Percentiles rank a stretch among this genome's conserved stretches.
Evolutionary conservation across 2,888 invertebrate genomes (phyloP).

Genomic region (Aspidiotus rigidus): DNA sequence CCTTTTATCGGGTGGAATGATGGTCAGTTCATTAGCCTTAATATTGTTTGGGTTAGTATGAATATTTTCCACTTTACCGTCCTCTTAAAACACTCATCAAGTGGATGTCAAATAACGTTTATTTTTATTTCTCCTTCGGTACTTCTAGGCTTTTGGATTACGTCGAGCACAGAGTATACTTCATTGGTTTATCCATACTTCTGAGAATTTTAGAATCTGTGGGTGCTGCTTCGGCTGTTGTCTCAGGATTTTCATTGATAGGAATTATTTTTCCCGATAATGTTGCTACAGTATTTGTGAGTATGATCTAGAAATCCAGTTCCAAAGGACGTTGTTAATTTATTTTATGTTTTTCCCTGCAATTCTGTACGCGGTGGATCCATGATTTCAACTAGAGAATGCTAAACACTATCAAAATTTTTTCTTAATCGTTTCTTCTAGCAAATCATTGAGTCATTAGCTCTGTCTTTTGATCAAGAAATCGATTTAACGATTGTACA

Average conservation of each 20-base stretch:
- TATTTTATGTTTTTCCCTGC: too few species aligned
- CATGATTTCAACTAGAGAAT: too few species aligned
- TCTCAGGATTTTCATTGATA: slow-evolving; percentile 46
- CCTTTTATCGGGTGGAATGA: too few species aligned
- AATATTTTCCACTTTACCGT: too few species aligned
- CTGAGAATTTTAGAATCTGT: slow-evolving; percentile 46
- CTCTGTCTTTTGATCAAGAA: too few species aligned
- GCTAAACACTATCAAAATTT: too few species aligned
- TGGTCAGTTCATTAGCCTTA: too few species aligned
- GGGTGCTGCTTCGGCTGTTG: slow-evolving; percentile 43
- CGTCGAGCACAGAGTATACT: slow-evolving; percentile 40
- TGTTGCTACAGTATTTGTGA: slow-evolving; percentile 48
- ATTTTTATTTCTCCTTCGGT: slow-evolving; percentile 12
- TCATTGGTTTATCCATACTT: slow-evolving; percentile 45
- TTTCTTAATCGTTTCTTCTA: too few species aligned
- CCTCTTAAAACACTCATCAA: neutral
- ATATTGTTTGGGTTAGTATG: neutral
- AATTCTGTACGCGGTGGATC: too few species aligned
- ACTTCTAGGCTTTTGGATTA: slow-evolving; percentile 40
- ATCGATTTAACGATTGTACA: too few species aligned
- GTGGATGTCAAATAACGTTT: neutral
- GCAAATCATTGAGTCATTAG: too few species aligned
- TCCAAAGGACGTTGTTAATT: too few species aligned
- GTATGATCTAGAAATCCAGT: slow-evolving; percentile 37
- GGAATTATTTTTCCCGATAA: slow-evolving; percentile 47